phyloP scores from a whole-genome alignment of 2,113 vertebrate genomes.

The Hylia prasina region DNA sequence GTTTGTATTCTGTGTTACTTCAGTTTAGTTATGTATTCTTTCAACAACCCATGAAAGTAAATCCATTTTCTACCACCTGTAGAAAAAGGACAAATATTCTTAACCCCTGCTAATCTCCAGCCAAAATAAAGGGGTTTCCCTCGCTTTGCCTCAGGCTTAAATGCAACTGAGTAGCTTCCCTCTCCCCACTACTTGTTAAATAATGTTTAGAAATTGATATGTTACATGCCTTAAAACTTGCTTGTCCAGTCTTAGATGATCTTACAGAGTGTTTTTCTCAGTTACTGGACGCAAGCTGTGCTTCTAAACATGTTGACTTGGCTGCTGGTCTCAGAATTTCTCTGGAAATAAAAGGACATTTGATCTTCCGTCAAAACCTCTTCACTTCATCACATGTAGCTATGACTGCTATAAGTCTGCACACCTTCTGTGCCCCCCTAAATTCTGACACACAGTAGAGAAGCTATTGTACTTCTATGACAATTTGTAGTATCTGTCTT shows the following conservation, averaged over 20 bases:
- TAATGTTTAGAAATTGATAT: not conserved
- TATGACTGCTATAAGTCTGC: not conserved
- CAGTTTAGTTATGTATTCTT: not conserved
- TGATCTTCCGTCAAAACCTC: not conserved
- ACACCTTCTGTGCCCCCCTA: not conserved
- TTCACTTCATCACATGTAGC: not conserved
- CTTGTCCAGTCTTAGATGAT: not conserved
- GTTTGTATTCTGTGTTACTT: not conserved
- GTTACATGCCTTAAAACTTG: not conserved
- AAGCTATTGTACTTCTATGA: not conserved
- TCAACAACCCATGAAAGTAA: not conserved
- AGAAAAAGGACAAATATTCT: not conserved
- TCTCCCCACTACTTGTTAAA: not conserved
- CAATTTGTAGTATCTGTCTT: not conserved
- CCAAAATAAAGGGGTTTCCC: not conserved
- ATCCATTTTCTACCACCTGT: not conserved
- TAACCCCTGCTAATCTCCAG: not conserved
- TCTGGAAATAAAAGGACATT: not conserved
- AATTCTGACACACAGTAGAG: not conserved
- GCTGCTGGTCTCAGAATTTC: not conserved
- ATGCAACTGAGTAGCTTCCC: not conserved
- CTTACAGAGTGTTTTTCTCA: not conserved
- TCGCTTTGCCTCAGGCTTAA: not conserved
- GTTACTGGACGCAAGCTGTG: not conserved
- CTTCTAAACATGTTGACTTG: not conserved